Conservation (phyloP, 1,140 invertebrate species). For the Sarcophaga peregrina region DNA sequence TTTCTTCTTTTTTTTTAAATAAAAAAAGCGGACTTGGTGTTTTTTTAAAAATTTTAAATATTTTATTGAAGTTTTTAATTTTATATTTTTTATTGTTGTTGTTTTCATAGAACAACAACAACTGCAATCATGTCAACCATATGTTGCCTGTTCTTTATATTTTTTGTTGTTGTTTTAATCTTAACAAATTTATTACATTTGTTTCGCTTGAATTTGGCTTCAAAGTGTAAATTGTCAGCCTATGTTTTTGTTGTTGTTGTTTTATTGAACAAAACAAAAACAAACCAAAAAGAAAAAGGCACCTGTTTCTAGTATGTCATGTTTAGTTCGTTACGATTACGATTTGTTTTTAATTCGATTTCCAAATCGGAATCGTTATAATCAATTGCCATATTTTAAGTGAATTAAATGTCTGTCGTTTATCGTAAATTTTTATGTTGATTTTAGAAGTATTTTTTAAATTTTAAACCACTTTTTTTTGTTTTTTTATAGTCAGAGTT, state of each 20-base stretch:
- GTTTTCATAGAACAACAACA: background rate
- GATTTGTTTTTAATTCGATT: background rate
- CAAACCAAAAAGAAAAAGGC: too few species aligned
- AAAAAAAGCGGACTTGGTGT: too few species aligned
- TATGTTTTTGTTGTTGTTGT: background rate
- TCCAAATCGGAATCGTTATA: background rate
- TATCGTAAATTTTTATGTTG: slow-evolving; percentile 20
- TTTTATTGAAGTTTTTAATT: background rate
- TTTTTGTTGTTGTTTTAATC: too few species aligned
- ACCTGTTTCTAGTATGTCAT: background rate
- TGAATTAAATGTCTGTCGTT: slow-evolving; percentile 18
- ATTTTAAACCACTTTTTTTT: background rate
- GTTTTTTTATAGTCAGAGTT: background rate
- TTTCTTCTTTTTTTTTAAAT: too few species aligned
- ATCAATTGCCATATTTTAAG: slow-evolving; percentile 19
- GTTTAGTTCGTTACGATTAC: background rate
- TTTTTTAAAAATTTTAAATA: too few species aligned
- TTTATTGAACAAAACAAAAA: too few species aligned
- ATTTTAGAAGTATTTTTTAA: background rate
- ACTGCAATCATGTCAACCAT: slow-evolving; percentile 9
- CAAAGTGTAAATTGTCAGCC: background rate
- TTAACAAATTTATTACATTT: slow-evolving; percentile 20
- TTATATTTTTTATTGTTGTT: too few species aligned
- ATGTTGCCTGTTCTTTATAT: background rate
- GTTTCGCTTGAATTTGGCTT: slow-evolving; percentile 2